A percentile compares a stretch with the other conserved stretches of the same genome.
phyloP scores from a whole-genome alignment of 2,888 invertebrate genomes.

The Heliothis peltigera region DNA sequence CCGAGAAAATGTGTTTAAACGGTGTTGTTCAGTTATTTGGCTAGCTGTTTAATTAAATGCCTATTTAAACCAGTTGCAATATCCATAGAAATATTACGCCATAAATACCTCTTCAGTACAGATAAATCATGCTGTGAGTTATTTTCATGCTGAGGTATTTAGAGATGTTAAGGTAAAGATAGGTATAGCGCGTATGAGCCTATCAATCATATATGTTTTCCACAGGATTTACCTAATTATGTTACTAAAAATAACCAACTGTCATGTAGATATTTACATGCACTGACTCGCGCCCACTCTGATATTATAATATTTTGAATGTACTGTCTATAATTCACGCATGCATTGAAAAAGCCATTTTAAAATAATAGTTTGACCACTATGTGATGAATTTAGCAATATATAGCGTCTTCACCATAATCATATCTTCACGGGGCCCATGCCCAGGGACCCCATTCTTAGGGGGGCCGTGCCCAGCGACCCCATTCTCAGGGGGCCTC shows the following conservation, averaged over 20 bases:
- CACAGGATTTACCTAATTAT: not conserved
- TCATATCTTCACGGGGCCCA: too few relatives aligned
- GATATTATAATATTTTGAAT: too few relatives aligned
- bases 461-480: too few relatives aligned
- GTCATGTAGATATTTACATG: not conserved
- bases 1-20: not conserved
- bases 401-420: too few relatives aligned
- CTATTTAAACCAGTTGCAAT: not conserved
- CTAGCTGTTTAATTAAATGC: not conserved
- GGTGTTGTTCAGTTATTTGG: not conserved
- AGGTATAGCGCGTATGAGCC: not conserved
- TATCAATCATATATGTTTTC: not conserved
- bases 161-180: too few relatives aligned
- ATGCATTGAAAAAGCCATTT: too few relatives aligned
- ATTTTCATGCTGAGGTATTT: not conserved
- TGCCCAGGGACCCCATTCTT: too few relatives aligned
- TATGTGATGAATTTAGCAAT: too few relatives aligned
- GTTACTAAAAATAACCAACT: not conserved
- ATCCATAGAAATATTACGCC: not conserved
- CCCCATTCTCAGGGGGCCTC: too few relatives aligned
- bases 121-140: not conserved
- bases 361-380: too few relatives aligned
- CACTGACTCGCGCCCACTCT: too few relatives aligned
- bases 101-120: not conserved
- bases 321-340: too few relatives aligned